Base-by-base conservation (phyloP, 2,888 invertebrate species). In the Buathra laborator region DNA sequence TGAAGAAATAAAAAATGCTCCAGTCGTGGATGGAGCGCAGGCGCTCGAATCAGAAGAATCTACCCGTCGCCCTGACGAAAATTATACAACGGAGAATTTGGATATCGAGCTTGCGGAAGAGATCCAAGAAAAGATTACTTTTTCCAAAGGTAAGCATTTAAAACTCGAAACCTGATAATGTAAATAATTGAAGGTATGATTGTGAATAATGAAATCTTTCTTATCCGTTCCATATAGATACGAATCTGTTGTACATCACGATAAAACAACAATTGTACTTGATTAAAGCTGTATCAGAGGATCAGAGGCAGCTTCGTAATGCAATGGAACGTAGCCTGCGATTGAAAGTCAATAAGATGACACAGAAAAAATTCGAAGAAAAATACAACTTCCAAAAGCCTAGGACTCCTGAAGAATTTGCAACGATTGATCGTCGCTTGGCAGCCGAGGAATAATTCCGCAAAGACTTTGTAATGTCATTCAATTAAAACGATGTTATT, bases 401-500 rank as follows among this genome's bases (percentile, higher is more conserved):
- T n/a, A 12, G 48, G 7, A 46, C 75, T 2, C 6, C 19, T 3
- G 59, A 62, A 2, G 76, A 81, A 46, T 71, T 81, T 44, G 24
- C 4, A 59, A 32, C 14, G 3, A 68, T 81, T 66, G 75, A 81
- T 48, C 46, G 9, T 3, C 59, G 75, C 4, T 59, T 75, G 12
- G 67, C 48, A 53, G 16, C 75, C n/a, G 68, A 81, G 0, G 68
- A 56, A 51, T 12, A 68, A 24, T 68, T 81, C 51, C 59, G 59
- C 37, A 37, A 67, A 56, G 75, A 81, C 46, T 75, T 81, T 14
- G 68, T 81, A 75, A 68, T 56, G 29, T 51, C 32, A 66, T 77
- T 51, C 12, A n/a, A 44, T 43, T 7, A 44, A 66, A 66, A 10
- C 10, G 4, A 66, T 7, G n/a, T 51, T 51, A 51, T n/a, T 16